A percentile compares a stretch with the other conserved stretches of the same genome.
Evolutionary conservation across 2,113 vertebrate genomes (phyloP).

Genomic region (Tachysurus vachellii): DNA sequence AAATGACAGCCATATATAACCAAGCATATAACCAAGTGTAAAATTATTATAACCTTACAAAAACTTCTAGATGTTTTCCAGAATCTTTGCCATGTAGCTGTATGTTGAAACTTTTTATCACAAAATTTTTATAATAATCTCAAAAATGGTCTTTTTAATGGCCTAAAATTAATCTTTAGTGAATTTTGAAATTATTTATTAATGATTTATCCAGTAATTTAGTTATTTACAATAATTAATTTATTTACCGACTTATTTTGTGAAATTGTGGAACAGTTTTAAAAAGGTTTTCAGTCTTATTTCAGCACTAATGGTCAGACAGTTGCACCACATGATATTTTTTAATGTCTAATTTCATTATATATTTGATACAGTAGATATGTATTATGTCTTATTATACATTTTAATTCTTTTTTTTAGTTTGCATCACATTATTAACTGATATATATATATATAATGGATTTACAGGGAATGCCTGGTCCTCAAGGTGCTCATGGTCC

Average conservation of each 20-base stretch:
- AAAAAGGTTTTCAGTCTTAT: background rate
- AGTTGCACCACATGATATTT: background rate
- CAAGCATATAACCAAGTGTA: background rate
- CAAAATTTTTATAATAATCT: background rate
- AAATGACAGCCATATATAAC: background rate
- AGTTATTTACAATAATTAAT: background rate
- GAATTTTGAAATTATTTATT: background rate
- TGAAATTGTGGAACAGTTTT: background rate
- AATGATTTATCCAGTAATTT: background rate
- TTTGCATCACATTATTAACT: background rate
- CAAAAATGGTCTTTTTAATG: background rate
- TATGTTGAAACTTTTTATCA: background rate
- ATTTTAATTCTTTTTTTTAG: background rate
- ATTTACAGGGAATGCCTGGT: constrained; percentile 70
- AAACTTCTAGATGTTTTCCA: background rate
- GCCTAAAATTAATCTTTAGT: background rate
- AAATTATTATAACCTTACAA: background rate
- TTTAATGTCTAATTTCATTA: background rate
- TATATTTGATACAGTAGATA: background rate
- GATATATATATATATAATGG: background rate
- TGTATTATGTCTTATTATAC: background rate
- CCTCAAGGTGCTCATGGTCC: constrained; percentile 77
- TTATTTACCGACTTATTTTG: background rate
- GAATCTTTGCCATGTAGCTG: background rate
- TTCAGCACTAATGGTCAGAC: background rate